Percentiles rank a stretch among this genome's conserved stretches.
Evolutionary conservation across 2,113 vertebrate genomes (phyloP).

Genomic region (Grallaria varia): DNA sequence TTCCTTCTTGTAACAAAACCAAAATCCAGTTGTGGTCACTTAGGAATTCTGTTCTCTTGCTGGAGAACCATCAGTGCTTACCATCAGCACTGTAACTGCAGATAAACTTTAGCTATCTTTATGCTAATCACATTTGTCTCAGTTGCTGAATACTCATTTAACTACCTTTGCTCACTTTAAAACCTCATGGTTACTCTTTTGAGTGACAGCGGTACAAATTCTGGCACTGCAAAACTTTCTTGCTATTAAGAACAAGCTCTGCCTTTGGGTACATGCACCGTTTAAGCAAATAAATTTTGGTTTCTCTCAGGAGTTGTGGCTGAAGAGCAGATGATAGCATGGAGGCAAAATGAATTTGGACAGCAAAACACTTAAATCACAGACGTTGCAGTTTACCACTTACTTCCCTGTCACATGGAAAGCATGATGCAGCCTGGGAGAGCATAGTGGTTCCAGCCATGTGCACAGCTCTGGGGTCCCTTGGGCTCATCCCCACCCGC

Average conservation of each 20-base stretch:
- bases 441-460: neutral
- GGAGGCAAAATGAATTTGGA: neutral
- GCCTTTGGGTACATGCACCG: neutral
- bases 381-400: neutral
- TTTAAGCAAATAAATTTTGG: neutral
- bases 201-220: neutral
- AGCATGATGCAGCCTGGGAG: accelerated
- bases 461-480: neutral
- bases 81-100: neutral
- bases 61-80: too few relatives aligned
- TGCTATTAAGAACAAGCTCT: neutral
- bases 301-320: neutral
- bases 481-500: neutral
- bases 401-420: neutral
- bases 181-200: neutral
- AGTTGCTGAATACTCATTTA: neutral
- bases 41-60: neutral
- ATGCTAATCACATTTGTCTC: neutral
- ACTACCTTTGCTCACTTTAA: neutral
- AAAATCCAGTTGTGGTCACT: neutral
- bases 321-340: neutral
- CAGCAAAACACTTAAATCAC: neutral
- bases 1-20: neutral
- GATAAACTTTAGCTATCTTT: neutral
- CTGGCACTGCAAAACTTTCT: neutral